Conservation (phyloP, 2,888 invertebrate species). For the Drosophila flavopinicola region DNA sequence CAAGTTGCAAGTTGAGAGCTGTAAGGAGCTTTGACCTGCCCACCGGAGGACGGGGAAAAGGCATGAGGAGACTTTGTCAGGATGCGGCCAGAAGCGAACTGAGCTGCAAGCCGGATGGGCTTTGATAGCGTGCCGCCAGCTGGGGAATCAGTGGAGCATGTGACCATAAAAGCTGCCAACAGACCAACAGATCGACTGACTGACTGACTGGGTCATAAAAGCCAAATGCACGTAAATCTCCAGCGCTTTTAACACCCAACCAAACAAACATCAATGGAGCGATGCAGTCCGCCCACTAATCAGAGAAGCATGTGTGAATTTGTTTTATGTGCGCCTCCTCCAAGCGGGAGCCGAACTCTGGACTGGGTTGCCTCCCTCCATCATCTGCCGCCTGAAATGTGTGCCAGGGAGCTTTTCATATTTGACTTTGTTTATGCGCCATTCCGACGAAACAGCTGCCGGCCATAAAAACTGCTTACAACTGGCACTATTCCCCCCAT, state of each 20-base stretch:
- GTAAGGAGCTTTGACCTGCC: slow-evolving; percentile 46
- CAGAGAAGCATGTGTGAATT: slow-evolving; percentile 44
- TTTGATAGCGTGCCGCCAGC: slow-evolving; percentile 35
- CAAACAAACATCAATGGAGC: slow-evolving; percentile 46
- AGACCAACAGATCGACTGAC: slow-evolving; percentile 1
- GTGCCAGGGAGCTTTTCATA: slow-evolving; percentile 41
- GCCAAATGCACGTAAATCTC: slow-evolving; percentile 44
- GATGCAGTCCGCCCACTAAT: slow-evolving; percentile 8
- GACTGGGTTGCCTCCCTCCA: not conserved
- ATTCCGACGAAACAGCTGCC: slow-evolving; percentile 36
- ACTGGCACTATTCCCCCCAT: slow-evolving; percentile 1
- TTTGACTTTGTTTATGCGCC: slow-evolving; percentile 34
- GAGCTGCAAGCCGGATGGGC: slow-evolving; percentile 35
- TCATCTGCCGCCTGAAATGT: slow-evolving; percentile 37
- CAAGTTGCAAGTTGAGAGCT: too few species aligned
- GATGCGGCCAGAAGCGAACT: slow-evolving; percentile 1
- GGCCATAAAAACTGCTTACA: slow-evolving; percentile 37
- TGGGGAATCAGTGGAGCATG: slow-evolving; percentile 4
- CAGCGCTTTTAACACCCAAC: slow-evolving; percentile 54
- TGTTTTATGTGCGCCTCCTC: slow-evolving; percentile 28
- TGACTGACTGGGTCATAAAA: slow-evolving; percentile 33
- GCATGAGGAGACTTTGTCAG: slow-evolving; percentile 40
- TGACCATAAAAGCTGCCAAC: not conserved
- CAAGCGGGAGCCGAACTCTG: too few species aligned
- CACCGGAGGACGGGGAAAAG: slow-evolving; percentile 29